Evolutionary conservation across 2,797 vertebrate genomes (phyloP).

Genomic region (Halcyon badia): DNA sequence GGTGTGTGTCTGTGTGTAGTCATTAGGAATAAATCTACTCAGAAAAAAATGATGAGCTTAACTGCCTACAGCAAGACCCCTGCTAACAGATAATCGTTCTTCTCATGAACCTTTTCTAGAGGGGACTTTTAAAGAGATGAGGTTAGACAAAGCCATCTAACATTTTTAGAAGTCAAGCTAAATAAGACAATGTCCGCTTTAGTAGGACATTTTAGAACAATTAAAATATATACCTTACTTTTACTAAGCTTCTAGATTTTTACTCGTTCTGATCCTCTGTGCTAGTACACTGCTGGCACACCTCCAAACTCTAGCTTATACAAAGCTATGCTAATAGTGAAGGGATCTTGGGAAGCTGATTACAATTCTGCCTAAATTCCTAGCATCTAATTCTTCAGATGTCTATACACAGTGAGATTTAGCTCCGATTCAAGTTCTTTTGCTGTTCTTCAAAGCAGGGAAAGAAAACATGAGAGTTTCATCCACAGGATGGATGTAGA

Average conservation of each 20-base stretch:
- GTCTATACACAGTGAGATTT: neutral
- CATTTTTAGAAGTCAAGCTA: neutral
- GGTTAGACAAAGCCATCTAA: neutral
- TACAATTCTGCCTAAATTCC: neutral
- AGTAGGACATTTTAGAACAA: neutral
- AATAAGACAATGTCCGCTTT: neutral
- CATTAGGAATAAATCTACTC: neutral
- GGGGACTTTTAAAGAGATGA: neutral
- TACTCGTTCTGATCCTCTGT: neutral
- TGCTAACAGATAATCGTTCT: neutral
- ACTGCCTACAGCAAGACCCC: neutral
- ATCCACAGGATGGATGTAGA: neutral
- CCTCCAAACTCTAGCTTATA: neutral
- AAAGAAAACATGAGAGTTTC: neutral
- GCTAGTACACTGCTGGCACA: neutral
- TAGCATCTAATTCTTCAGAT: neutral
- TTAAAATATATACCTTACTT: neutral
- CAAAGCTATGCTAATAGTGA: neutral
- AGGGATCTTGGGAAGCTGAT: neutral
- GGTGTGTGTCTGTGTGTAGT: neutral
- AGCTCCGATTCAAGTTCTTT: neutral
- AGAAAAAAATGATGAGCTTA: neutral
- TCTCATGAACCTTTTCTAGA: neutral
- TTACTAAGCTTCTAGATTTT: neutral
- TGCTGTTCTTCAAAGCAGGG: neutral